Conservation (phyloP, 53 echinoderm and acorn worm genomes). For the Crossaster papposus region DNA sequence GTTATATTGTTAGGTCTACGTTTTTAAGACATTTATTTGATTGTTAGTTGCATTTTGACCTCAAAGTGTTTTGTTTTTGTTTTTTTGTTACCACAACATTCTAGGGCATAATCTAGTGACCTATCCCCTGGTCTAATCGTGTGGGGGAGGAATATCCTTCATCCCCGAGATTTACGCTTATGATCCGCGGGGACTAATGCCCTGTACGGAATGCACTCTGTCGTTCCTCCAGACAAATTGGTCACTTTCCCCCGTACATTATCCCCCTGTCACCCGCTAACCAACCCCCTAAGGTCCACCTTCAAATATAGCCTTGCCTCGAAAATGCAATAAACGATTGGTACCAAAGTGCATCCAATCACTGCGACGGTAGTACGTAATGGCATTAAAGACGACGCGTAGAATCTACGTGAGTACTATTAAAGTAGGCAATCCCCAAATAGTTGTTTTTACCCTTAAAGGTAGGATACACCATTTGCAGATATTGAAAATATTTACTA, state of each 20-base stretch:
- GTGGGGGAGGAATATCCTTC: too few relatives aligned
- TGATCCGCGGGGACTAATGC: background rate
- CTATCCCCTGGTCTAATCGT: too few relatives aligned
- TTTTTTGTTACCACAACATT: too few relatives aligned
- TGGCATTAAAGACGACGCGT: background rate
- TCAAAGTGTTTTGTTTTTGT: too few relatives aligned
- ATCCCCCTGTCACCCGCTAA: background rate
- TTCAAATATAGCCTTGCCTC: background rate
- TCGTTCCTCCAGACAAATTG: background rate
- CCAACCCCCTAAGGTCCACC: background rate
- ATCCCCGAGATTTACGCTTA: background rate
- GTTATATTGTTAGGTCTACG: too few relatives aligned
- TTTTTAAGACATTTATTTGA: too few relatives aligned
- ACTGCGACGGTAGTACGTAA: slow-evolving; percentile 3
- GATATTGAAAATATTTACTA: too few relatives aligned
- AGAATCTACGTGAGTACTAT: background rate
- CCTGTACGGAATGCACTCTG: background rate
- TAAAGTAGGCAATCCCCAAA: background rate
- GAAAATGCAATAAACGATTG: slow-evolving; percentile 8
- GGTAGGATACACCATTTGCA: too few relatives aligned
- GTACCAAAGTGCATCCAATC: background rate
- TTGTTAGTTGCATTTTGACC: too few relatives aligned
- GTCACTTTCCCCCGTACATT: background rate
- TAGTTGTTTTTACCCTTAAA: too few relatives aligned
- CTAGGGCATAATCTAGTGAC: too few relatives aligned